These are phyloP conservation scores for Cossypha polioptera DNA, from an alignment of 2,797 vertebrate genomes.

Conservation along the genomic window DNA sequence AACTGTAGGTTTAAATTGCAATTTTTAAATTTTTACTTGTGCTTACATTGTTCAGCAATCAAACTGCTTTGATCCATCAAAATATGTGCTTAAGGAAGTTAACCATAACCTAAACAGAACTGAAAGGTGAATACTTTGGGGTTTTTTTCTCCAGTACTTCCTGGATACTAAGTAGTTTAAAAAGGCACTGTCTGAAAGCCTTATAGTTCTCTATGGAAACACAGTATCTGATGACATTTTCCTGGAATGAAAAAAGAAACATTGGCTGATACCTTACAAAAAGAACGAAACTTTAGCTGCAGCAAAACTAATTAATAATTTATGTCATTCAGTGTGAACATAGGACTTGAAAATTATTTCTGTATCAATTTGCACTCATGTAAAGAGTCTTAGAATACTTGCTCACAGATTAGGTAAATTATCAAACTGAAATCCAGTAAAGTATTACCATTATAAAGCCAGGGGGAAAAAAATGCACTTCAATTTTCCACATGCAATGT, in stretches of 20 bases:
- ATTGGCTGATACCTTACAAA: slow-evolving; percentile 28
- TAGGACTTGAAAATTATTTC: slow-evolving; percentile 15
- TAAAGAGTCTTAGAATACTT: not conserved
- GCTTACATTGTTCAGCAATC: not conserved
- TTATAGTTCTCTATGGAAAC: not conserved
- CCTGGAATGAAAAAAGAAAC: not conserved
- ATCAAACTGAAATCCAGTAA: not conserved
- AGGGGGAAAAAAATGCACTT: not conserved
- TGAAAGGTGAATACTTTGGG: not conserved
- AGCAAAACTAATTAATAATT: slow-evolving; percentile 44
- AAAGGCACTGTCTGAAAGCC: not conserved
- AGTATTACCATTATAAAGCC: not conserved
- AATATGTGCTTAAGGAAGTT: not conserved
- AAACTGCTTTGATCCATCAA: not conserved
- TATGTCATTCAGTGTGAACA: slow-evolving; percentile 14
- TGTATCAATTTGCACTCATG: slow-evolving; percentile 27
- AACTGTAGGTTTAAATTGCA: not conserved
- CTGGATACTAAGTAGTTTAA: not conserved
- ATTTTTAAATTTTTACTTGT: not conserved
- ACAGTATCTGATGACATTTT: slow-evolving; percentile 10
- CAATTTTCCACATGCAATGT: not conserved
- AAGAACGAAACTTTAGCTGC: slow-evolving; percentile 40
- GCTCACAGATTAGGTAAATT: slow-evolving; percentile 2
- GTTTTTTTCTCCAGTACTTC: not conserved
- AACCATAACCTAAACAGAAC: not conserved